Base-by-base conservation (phyloP, 1,140 invertebrate species). In the Ceratosolen fusciceps region DNA sequence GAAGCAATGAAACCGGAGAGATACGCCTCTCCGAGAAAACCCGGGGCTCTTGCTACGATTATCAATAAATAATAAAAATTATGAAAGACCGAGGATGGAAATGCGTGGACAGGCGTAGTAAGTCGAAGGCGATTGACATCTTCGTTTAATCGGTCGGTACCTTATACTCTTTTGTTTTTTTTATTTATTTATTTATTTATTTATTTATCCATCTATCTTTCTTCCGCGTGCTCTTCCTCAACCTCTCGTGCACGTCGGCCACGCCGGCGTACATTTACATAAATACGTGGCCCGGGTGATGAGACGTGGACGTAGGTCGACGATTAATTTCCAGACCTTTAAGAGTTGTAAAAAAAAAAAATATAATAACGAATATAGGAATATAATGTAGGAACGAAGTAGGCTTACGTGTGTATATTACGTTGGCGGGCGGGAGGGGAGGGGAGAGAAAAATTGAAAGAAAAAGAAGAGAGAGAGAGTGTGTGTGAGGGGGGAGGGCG, bases 101-200 rank as follows among this genome's bases (percentile, higher is more conserved):
- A 58, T 9, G 26, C 43, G 58, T 10, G 9, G 4, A 2, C 39
- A 37, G 47, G 16, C 58, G 70, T 31, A n/a, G n/a, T n/a, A 67
- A 54, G 74, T 73, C 47, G 60, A 12, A 52, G 56, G 26, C 71
- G 77, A 73, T 58, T 43, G 71, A 74, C 60, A 56, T 79, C 72
- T 74, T 54, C n/a, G 54, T 67, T 65, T 60, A 4, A 26, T 47
- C n/a, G 43, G 54, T 72, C 31, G 21, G 14, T 52, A 47, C n/a
- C 12, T 29, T 49, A 68, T 39, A 43, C 14, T 79, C 77, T 56
- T 74, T 79, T 79, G 77, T 79, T 79, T 79, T 49, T n/a, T n/a
- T n/a, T n/a, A n/a, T n/a, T n/a, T n/a, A n/a, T n/a, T n/a, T n/a
- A n/a, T n/a, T n/a, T n/a, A n/a, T n/a, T n/a, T n/a, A n/a, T n/a